These are phyloP conservation scores for Myanophis thanlyinensis DNA, from an alignment of 2,113 vertebrate species.

Conservation along the genomic window DNA sequence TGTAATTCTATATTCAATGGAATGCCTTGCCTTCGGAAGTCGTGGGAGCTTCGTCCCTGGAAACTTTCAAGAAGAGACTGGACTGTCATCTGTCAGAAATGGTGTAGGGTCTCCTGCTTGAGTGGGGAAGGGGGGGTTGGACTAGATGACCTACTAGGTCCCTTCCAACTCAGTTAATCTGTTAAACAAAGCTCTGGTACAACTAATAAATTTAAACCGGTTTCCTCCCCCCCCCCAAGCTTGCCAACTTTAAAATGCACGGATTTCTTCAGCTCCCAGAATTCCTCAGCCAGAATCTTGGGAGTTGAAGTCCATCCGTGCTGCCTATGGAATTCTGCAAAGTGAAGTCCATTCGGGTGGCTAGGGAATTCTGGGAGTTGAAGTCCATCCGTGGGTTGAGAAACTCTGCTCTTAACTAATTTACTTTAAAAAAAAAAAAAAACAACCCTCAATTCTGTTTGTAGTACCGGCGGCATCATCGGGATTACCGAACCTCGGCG, in stretches of 20 bases:
- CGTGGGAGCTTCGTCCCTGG: too few relatives aligned
- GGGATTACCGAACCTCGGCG: conserved; percentile 93
- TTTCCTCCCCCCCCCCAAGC: accelerated
- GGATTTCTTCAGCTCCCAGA: background rate
- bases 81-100: too few relatives aligned
- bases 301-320: too few relatives aligned
- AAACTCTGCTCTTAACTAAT: too few relatives aligned
- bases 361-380: background rate
- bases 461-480: conserved; percentile 74
- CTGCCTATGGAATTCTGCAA: background rate
- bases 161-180: too few relatives aligned
- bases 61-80: too few relatives aligned
- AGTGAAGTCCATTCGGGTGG: background rate
- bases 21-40: too few relatives aligned
- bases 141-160: too few relatives aligned
- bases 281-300: background rate
- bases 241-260: background rate
- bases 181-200: background rate
- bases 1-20: too few relatives aligned
- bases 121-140: too few relatives aligned
- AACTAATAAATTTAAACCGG: background rate
- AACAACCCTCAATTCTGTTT: background rate
- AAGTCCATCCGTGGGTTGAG: background rate
- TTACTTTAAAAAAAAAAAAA: too few relatives aligned
- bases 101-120: too few relatives aligned